These are phyloP conservation scores for Kryptolebias marmoratus DNA, from an alignment of 2,113 vertebrate species.

Conservation along the genomic window DNA sequence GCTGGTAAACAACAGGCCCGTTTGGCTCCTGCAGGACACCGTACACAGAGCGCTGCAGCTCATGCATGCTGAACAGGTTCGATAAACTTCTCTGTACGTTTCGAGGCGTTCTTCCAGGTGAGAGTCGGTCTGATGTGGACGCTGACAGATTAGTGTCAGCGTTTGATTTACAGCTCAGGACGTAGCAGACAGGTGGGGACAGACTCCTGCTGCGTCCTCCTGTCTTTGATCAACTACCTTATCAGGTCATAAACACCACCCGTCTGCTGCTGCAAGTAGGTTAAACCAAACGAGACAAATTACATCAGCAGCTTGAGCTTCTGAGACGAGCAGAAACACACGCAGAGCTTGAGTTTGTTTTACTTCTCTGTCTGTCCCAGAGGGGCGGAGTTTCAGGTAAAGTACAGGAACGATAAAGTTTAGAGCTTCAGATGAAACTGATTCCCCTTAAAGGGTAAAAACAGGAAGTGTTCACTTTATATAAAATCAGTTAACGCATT, in stretches of 20 bases:
- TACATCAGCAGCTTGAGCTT: slow-evolving; percentile 26
- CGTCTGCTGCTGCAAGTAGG: slow-evolving; percentile 50
- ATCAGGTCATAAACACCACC: slow-evolving; percentile 44
- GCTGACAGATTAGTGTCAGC: slow-evolving; percentile 59
- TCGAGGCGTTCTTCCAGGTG: slow-evolving; percentile 28
- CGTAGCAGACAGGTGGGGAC: slow-evolving; percentile 30
- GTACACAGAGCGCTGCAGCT: not conserved
- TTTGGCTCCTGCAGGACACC: slow-evolving; percentile 52
- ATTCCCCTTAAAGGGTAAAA: too few species aligned
- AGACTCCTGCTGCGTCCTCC: not conserved
- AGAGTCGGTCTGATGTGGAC: not conserved
- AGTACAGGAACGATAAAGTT: too few species aligned
- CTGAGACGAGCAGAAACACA: slow-evolving; percentile 4
- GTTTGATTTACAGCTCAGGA: slow-evolving; percentile 41
- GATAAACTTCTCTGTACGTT: slow-evolving; percentile 11
- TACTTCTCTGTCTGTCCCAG: slow-evolving; percentile 7
- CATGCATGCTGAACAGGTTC: slow-evolving; percentile 30
- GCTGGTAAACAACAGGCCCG: slow-evolving; percentile 32
- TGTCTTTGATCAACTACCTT: slow-evolving; percentile 42
- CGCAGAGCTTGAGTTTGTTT: slow-evolving; percentile 1
- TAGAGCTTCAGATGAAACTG: too few species aligned
- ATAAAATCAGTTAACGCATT: too few species aligned
- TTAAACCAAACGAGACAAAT: slow-evolving; percentile 39
- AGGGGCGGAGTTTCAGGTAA: not conserved
- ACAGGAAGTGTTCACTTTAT: too few species aligned